Conservation (phyloP, 2,797 vertebrate species). For the Megalops cyprinoides region DNA sequence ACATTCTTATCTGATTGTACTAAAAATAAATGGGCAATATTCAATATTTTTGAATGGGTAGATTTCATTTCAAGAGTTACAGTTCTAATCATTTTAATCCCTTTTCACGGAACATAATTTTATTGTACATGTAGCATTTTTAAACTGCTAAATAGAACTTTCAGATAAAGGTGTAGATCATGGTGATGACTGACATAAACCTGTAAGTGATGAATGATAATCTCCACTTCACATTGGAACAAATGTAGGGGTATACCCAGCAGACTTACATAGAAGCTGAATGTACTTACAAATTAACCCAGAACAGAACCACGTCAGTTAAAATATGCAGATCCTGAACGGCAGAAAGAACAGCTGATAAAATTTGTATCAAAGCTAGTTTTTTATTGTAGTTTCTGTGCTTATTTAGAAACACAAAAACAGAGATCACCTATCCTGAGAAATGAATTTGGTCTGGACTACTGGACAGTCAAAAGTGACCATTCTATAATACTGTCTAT, state of each 20-base stretch:
- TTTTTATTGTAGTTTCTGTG: neutral
- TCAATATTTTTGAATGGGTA: neutral
- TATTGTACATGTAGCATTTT: neutral
- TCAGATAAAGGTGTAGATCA: neutral
- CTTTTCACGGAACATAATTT: neutral
- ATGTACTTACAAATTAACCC: no score
- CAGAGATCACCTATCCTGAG: neutral
- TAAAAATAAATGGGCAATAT: conserved; percentile 15
- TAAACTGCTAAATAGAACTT: neutral
- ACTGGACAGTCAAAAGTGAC: no score
- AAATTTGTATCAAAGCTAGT: neutral
- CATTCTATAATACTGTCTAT: no score
- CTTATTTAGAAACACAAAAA: neutral
- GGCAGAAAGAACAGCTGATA: neutral
- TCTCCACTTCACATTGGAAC: no score
- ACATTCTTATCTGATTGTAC: neutral
- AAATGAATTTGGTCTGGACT: neutral
- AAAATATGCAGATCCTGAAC: neutral
- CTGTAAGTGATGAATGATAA: neutral
- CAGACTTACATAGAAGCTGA: neutral
- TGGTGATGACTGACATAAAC: neutral
- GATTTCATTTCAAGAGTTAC: neutral
- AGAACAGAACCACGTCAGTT: no score
- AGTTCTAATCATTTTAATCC: no score
- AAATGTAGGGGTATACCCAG: neutral